These are phyloP conservation scores for Drosophila ananassae DNA, from an alignment of 1,140 invertebrate species.

Conservation along the genomic window DNA sequence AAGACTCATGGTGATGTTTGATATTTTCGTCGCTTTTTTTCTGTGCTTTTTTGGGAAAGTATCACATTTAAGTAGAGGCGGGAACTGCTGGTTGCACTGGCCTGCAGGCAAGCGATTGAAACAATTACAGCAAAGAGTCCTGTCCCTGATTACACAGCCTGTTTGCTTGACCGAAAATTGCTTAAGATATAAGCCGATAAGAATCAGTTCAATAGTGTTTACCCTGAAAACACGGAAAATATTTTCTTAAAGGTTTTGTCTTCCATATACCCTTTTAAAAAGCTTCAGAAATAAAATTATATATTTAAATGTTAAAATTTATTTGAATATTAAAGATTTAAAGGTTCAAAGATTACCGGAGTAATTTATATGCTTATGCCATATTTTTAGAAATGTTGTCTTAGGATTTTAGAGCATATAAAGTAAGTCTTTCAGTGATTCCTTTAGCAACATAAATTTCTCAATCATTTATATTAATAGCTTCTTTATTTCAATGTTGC, in stretches of 20 bases:
- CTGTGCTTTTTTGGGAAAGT: conserved; percentile 58
- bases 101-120: conserved; percentile 16
- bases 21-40: conserved; percentile 28
- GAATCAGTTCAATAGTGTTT: conserved; percentile 8
- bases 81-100: conserved; percentile 62
- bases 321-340: no score
- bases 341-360: no score
- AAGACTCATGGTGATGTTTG: conserved; percentile 36
- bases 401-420: no score
- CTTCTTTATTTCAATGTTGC: no score
- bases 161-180: conserved; percentile 13
- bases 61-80: conserved; percentile 58
- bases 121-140: conserved; percentile 32
- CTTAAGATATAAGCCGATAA: conserved; percentile 6
- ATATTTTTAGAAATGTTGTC: no score
- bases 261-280: no score
- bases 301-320: no score
- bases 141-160: conserved; percentile 19
- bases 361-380: no score
- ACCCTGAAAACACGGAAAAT: not conserved
- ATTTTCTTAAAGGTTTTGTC: not conserved
- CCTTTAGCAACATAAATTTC: no score
- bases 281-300: no score
- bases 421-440: no score
- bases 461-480: no score